These are phyloP conservation scores for Cariama cristata DNA, from an alignment of 2,113 vertebrate species.

Conservation along the genomic window DNA sequence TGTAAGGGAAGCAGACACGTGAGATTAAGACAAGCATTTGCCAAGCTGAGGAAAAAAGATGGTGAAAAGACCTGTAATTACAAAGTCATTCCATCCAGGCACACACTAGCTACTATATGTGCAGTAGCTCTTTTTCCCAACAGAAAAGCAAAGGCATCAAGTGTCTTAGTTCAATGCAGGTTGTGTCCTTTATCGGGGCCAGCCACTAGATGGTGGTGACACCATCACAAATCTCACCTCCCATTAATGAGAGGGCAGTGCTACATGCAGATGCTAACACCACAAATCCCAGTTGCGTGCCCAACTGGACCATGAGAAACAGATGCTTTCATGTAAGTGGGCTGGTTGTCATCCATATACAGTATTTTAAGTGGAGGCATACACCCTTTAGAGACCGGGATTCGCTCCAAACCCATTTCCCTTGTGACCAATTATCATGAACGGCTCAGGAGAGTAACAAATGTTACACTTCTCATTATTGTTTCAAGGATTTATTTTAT, in stretches of 20 bases:
- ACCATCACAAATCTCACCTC: not conserved
- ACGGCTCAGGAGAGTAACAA: not conserved
- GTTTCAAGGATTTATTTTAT: constrained; percentile 36
- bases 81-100: not conserved
- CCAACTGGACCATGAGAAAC: not conserved
- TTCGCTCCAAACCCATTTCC: constrained; percentile 31
- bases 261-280: not conserved
- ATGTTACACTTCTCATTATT: not conserved
- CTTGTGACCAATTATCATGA: not conserved
- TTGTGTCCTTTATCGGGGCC: not conserved
- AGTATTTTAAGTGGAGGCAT: not conserved
- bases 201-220: constrained; percentile 61
- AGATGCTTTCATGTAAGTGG: not conserved
- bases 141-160: not conserved
- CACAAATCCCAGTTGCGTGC: not conserved
- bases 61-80: not conserved
- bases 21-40: not conserved
- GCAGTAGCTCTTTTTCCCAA: not conserved
- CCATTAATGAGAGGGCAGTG: rapidly evolving
- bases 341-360: not conserved
- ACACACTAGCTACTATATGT: not conserved
- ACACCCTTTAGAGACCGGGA: not conserved
- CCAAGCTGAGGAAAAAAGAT: not conserved
- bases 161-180: not conserved
- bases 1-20: not conserved